Evolutionary conservation across 2,797 vertebrate species (phyloP).

Genomic region (Xenentodon cancila): DNA sequence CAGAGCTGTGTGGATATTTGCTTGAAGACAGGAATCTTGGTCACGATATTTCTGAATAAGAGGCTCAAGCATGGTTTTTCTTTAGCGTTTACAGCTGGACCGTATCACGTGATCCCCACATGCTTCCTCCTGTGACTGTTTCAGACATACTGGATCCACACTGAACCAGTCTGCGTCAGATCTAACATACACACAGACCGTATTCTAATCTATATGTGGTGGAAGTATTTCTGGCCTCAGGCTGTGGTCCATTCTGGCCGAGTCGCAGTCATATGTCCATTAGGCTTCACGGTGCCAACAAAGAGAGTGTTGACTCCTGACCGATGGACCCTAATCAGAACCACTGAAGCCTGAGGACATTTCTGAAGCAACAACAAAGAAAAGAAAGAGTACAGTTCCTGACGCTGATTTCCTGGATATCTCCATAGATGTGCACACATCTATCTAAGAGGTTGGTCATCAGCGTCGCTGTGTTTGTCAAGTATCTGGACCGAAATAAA

Average conservation of each 20-base stretch:
- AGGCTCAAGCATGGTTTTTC: slow-evolving; percentile 9
- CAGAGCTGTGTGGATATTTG: slow-evolving; percentile 1
- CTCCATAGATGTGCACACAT: slow-evolving; percentile 1
- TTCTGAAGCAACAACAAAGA: neutral
- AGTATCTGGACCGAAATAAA: slow-evolving; percentile 26
- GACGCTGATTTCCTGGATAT: slow-evolving; percentile 35
- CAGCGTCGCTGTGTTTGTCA: slow-evolving; percentile 17
- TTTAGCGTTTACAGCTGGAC: slow-evolving; percentile 11
- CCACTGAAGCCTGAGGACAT: slow-evolving; percentile 33
- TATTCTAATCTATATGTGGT: slow-evolving; percentile 14
- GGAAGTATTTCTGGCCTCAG: slow-evolving; percentile 11
- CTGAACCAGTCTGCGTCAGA: neutral
- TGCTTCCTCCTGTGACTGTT: slow-evolving; percentile 4
- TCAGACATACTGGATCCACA: slow-evolving; percentile 5
- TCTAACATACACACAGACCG: slow-evolving; percentile 1
- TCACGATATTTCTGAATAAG: slow-evolving; percentile 15
- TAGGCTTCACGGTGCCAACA: slow-evolving; percentile 27
- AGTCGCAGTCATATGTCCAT: slow-evolving; percentile 17
- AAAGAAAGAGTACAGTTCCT: neutral
- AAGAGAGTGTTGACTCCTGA: slow-evolving; percentile 36
- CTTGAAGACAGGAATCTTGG: slow-evolving; percentile 22
- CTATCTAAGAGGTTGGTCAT: slow-evolving; percentile 11
- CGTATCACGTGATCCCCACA: slow-evolving; percentile 21
- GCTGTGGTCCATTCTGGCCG: neutral
- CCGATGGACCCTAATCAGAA: slow-evolving; percentile 39